Base-by-base conservation (phyloP, 2,888 invertebrate genomes). In the Blastobasis lacticolella region DNA sequence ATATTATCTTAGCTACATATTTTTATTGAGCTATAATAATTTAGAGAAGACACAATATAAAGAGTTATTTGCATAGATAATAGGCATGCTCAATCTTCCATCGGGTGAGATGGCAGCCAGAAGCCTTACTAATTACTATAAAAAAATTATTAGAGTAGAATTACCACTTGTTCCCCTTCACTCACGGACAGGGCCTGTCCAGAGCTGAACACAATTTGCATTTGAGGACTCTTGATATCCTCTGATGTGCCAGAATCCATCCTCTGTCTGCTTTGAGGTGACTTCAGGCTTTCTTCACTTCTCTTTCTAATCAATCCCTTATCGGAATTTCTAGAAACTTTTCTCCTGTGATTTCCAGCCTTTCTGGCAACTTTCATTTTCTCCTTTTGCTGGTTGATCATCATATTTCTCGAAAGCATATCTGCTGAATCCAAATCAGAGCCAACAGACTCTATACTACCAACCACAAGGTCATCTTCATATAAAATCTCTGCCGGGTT, bases 151-250 rank as follows among this genome's bases (percentile, higher is more conserved):
- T 23, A 23, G 3, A 23, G 3, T 23, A 23, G 23, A 2, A 23
- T 79, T 67, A 90, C 90, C 64, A 90, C 88, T 89, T 90, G 85
- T 71, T 91, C 91, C 6, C 91, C 91, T 68, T 90, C 89, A 50
- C 90, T 90, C 9, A 91, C 75, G 1, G 90, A 89, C 48, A 91
- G 75, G n/a, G 89, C 81, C 52, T 85, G 79, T 36, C 90, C 90
- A 10, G 88, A 88, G 0, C 90, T 89, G 10, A 90, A 81, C 3
- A 89, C 81, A 57, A 89, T 84, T 56, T 88, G 88, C 79, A 89
- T 73, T 58, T 85, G 83, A 6, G 84, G 82, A 58, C 83, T 86
- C 55, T 79, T 82, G 7, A 66, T 55, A n/a, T 83, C 83, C 45
- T 83, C 83, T 5, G 83, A 79, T 48, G 81, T 56, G 58, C 71